These are phyloP conservation scores for Sitta europaea DNA, from an alignment of 2,113 vertebrate genomes.

Conservation along the genomic window DNA sequence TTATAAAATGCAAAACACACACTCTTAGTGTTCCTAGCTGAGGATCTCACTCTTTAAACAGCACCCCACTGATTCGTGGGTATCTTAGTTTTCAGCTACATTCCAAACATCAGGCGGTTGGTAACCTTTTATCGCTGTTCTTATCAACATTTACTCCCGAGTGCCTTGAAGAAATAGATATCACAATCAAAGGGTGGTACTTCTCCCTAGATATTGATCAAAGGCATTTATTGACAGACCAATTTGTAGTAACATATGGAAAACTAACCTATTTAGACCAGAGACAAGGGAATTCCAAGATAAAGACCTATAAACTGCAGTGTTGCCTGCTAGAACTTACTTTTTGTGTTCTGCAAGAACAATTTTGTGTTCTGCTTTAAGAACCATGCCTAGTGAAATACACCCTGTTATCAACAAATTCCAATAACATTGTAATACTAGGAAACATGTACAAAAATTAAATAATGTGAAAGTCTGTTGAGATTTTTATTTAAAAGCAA, in stretches of 20 bases:
- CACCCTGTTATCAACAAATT: neutral
- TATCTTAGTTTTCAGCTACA: neutral
- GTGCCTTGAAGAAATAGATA: slow-evolving; percentile 27
- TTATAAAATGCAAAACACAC: neutral
- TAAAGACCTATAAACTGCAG: neutral
- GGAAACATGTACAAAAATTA: neutral
- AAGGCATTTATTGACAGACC: slow-evolving; percentile 45
- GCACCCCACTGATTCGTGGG: neutral
- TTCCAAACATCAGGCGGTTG: neutral
- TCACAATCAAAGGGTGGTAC: neutral
- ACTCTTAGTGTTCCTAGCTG: neutral
- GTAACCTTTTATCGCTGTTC: neutral
- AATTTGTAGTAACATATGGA: slow-evolving; percentile 28
- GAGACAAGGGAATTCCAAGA: neutral
- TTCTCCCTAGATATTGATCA: slow-evolving; percentile 9
- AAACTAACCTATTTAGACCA: neutral
- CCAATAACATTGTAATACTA: neutral
- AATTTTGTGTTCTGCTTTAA: neutral
- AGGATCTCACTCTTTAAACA: neutral
- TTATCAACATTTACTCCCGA: neutral
- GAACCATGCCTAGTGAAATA: neutral
- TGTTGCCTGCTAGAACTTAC: neutral
- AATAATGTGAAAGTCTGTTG: neutral
- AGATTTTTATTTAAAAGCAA: neutral
- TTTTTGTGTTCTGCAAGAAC: neutral